Conservation (phyloP, 2,797 vertebrate species). For the Coluber constrictor region DNA sequence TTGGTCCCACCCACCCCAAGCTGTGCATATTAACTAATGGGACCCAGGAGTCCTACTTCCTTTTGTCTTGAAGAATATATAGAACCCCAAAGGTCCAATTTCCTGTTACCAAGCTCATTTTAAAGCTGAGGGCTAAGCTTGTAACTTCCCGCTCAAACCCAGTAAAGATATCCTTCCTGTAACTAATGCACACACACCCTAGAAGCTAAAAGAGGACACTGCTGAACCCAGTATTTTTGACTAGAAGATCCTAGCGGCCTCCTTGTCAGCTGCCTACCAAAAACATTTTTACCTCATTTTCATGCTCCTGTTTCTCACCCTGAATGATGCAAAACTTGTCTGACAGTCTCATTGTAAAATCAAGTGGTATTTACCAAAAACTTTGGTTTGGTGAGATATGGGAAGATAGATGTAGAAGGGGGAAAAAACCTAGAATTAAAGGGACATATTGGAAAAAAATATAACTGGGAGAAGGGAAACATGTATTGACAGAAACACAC, state of each 20-base stretch:
- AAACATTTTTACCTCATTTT: neutral
- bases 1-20: neutral
- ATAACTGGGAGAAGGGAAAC: neutral
- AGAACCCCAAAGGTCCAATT: neutral
- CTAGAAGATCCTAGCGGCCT: neutral
- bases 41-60: neutral
- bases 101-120: neutral
- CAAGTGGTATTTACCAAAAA: neutral
- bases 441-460: neutral
- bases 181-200: neutral
- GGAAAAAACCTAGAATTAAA: neutral
- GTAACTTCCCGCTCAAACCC: neutral
- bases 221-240: neutral
- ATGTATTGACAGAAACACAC: neutral
- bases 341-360: neutral
- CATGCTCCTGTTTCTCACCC: neutral
- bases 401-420: neutral
- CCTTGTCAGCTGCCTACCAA: neutral
- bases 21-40: neutral
- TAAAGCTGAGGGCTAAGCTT: neutral
- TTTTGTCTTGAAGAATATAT: neutral
- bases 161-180: neutral
- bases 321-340: neutral
- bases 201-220: neutral
- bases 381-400: neutral